A percentile compares a stretch with the other conserved stretches of the same genome.
Evolutionary conservation across 1,140 invertebrate genomes (phyloP).

Genomic region (Hetaerina americana): DNA sequence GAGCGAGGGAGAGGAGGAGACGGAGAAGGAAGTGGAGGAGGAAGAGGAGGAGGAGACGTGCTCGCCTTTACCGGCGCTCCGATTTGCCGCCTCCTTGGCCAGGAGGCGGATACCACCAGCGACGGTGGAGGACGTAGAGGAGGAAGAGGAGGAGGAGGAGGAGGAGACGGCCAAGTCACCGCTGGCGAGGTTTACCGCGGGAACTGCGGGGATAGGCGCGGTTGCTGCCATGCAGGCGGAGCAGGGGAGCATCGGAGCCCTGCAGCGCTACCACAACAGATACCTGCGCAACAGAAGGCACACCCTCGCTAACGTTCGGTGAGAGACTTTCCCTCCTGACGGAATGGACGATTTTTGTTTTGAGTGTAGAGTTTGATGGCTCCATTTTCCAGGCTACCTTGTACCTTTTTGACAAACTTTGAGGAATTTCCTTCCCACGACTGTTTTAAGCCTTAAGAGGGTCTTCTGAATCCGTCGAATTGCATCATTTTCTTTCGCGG

Average conservation of each 20-base stretch:
- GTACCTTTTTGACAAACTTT: too few relatives aligned
- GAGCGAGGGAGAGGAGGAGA: neutral
- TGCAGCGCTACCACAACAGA: conserved; percentile 70
- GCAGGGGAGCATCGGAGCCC: conserved; percentile 71
- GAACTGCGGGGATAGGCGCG: conserved; percentile 25
- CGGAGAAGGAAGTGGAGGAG: neutral
- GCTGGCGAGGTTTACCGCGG: conserved; percentile 74
- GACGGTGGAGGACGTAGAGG: neutral
- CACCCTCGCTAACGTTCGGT: conserved; percentile 78
- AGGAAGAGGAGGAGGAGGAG: conserved; percentile 80
- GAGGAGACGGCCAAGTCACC: conserved; percentile 77
- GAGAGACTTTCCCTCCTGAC: too few relatives aligned
- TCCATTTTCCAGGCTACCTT: too few relatives aligned
- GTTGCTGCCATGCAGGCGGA: conserved; percentile 62
- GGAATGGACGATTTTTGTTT: too few relatives aligned
- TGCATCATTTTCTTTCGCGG: too few relatives aligned
- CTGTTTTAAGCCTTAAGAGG: too few relatives aligned
- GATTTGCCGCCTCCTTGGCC: neutral
- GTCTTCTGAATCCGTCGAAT: too few relatives aligned
- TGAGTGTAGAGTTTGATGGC: too few relatives aligned
- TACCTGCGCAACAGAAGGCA: conserved; percentile 68
- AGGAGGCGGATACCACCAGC: neutral
- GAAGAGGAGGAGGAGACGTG: neutral
- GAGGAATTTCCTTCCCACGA: too few relatives aligned
- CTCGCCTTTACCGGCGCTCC: neutral